phyloP scores from a whole-genome alignment of 2,113 vertebrate species.

The Paracanthobrama guichenoti region DNA sequence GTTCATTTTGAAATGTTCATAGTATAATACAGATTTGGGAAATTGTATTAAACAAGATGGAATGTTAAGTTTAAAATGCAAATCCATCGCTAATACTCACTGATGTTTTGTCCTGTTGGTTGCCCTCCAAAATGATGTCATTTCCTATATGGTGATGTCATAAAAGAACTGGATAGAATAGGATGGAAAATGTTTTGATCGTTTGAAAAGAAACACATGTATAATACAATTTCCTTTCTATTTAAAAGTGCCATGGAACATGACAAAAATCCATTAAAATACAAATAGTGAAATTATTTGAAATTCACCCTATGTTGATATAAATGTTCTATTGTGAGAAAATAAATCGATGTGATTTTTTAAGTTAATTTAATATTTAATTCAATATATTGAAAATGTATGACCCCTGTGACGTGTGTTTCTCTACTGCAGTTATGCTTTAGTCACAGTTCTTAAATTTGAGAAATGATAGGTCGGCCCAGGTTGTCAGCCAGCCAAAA shows the following conservation, averaged over 20 bases:
- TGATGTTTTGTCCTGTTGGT: neutral
- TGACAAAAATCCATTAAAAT: neutral
- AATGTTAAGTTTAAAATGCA: neutral
- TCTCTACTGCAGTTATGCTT: neutral
- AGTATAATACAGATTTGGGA: neutral
- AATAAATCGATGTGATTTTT: neutral
- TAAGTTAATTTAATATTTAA: neutral
- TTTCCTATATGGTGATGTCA: neutral
- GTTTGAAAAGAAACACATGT: neutral
- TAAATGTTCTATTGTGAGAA: neutral
- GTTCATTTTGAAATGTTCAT: neutral
- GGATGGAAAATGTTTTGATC: neutral
- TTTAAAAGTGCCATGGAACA: too few species aligned
- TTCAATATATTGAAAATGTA: neutral
- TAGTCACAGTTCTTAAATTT: neutral
- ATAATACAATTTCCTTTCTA: neutral
- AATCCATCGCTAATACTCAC: neutral
- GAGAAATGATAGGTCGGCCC: neutral
- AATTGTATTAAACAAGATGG: neutral
- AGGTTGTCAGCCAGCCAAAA: constrained; percentile 12
- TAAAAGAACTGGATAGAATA: neutral
- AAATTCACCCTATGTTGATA: neutral
- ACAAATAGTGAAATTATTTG: neutral
- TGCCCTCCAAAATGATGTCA: neutral
- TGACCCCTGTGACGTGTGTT: neutral